phyloP scores from a whole-genome alignment of 2,797 vertebrate genomes.

The Benthosema pterotum region DNA sequence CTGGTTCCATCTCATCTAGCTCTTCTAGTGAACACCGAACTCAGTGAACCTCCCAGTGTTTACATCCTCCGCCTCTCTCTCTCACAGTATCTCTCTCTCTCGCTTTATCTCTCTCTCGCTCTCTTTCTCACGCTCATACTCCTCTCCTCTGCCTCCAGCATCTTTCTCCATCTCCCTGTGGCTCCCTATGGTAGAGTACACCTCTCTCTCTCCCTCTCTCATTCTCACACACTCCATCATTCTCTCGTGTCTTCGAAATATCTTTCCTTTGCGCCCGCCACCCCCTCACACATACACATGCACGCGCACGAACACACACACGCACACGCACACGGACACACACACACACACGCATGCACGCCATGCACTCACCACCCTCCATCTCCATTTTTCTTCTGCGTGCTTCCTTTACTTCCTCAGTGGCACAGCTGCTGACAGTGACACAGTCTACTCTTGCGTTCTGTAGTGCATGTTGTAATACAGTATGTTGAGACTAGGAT shows the following conservation, averaged over 20 bases:
- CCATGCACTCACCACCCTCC: slow-evolving; percentile 37
- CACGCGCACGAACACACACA: neutral
- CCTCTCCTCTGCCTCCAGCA: slow-evolving; percentile 56
- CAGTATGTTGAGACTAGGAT: too few species aligned
- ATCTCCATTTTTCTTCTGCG: slow-evolving; percentile 6
- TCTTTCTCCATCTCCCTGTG: slow-evolving; percentile 49
- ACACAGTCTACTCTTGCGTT: too few species aligned
- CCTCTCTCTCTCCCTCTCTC: slow-evolving; percentile 49
- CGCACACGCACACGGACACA: neutral
- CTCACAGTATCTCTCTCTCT: slow-evolving; percentile 61
- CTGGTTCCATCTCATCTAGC: slow-evolving; percentile 73
- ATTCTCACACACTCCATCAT: slow-evolving; percentile 14
- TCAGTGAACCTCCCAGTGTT: slow-evolving; percentile 77
- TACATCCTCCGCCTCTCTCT: slow-evolving; percentile 65
- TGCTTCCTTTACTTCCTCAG: slow-evolving; percentile 12
- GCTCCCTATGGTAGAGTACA: slow-evolving; percentile 58
- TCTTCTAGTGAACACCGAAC: slow-evolving; percentile 74
- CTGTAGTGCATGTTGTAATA: too few species aligned
- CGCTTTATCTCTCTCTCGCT: slow-evolving; percentile 64
- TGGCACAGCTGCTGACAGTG: too few species aligned
- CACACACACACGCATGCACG: slow-evolving; percentile 14
- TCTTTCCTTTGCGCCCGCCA: neutral
- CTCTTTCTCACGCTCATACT: slow-evolving; percentile 55
- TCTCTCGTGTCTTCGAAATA: neutral
- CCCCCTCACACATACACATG: neutral